Evolutionary conservation across 2,888 invertebrate species (phyloP).

Genomic region (Megastigmus dorsalis): DNA sequence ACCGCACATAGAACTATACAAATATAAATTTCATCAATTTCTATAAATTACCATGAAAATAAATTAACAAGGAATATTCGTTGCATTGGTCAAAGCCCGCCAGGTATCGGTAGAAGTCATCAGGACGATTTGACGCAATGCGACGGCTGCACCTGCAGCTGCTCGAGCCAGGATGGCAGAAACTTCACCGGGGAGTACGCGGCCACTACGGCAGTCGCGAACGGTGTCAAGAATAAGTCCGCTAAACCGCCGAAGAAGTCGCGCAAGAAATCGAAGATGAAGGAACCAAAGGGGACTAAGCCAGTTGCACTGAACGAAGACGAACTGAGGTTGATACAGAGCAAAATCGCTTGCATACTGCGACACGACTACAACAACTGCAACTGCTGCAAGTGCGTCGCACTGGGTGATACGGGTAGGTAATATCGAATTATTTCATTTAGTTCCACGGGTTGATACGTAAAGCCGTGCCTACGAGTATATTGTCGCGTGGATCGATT

Average conservation of each 20-base stretch:
- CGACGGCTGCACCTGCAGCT: slow-evolving; percentile 32
- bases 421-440: not conserved
- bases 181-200: not conserved
- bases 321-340: slow-evolving; percentile 26
- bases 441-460: no score
- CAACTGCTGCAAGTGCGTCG: slow-evolving; percentile 42
- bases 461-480: no score
- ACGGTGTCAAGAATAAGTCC: not conserved
- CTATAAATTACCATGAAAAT: no score
- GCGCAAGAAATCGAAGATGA: not conserved
- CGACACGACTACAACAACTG: slow-evolving; percentile 13
- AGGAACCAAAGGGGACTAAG: not conserved
- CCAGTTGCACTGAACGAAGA: not conserved
- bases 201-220: not conserved
- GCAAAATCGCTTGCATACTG: slow-evolving; percentile 21
- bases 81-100: not conserved
- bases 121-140: not conserved
- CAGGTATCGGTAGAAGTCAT: not conserved
- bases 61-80: no score
- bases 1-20: no score
- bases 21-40: no score
- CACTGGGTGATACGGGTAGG: not conserved
- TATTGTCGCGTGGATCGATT: not conserved
- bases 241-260: not conserved
- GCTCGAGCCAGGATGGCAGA: not conserved